phyloP scores from a whole-genome alignment of 2,797 vertebrate genomes.

The Sternarchorhynchus goeldii region DNA sequence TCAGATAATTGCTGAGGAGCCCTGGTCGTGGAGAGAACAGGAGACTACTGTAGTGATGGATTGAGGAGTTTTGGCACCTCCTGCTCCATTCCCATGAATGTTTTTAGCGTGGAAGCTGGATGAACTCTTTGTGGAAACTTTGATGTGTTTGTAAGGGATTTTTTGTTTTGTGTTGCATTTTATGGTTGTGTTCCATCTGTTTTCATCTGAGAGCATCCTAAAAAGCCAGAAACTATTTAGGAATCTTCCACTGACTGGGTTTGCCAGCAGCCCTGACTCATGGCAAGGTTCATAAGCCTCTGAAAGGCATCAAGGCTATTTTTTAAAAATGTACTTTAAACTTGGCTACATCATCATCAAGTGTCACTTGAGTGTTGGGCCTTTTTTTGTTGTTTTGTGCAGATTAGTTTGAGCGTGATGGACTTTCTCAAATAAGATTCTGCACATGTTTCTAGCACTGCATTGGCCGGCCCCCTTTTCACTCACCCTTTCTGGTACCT shows the following conservation, averaged over 20 bases:
- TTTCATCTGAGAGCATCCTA: slow-evolving; percentile 76
- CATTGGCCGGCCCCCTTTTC: slow-evolving; percentile 5
- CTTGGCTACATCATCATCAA: slow-evolving; percentile 36
- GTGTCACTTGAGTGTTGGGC: neutral
- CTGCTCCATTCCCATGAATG: slow-evolving; percentile 54
- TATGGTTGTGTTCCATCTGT: slow-evolving; percentile 69
- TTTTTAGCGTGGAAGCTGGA: slow-evolving; percentile 62
- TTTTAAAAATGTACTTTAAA: slow-evolving; percentile 72
- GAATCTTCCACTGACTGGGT: slow-evolving; percentile 62
- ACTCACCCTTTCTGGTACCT: slow-evolving; percentile 52
- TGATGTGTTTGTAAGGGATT: slow-evolving; percentile 71
- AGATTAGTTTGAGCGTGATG: neutral
- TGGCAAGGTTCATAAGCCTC: slow-evolving; percentile 72
- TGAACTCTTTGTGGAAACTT: slow-evolving; percentile 63
- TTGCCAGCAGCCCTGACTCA: slow-evolving; percentile 72
- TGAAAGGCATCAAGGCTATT: slow-evolving; percentile 75
- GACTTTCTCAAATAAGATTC: too few species aligned
- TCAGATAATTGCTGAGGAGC: slow-evolving; percentile 31
- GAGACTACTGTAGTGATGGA: slow-evolving; percentile 33
- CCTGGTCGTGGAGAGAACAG: slow-evolving; percentile 6
- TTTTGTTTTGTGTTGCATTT: slow-evolving; percentile 60
- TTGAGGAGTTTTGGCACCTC: slow-evolving; percentile 47
- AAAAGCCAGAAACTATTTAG: slow-evolving; percentile 75
- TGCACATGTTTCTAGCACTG: neutral
- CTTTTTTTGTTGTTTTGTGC: neutral